Base-by-base conservation (phyloP, 1,140 invertebrate species). In the Episyrphus balteatus region DNA sequence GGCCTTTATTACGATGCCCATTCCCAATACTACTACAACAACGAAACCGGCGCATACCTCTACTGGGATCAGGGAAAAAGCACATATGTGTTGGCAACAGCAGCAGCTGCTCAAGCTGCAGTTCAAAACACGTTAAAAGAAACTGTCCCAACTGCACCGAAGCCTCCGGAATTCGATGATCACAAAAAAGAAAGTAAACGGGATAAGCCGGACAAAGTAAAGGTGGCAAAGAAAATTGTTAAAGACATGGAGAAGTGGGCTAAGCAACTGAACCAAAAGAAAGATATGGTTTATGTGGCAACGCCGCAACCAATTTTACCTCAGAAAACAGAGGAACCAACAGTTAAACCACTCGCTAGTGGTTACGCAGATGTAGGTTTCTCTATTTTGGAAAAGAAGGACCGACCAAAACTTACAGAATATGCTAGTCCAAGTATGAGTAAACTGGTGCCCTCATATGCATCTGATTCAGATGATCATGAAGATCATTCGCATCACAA, bases 191-290 rank as follows among this genome's bases (percentile, higher is more conserved):
- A 47, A 46, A 56, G 34, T 62, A 70, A 14, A 67, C 68, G 19
- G 54, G 53, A 42, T 68, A 73, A 51, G 68, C 72, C 42, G 44
- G 90, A 93, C 55, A 93, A 98, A 74, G 89, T 92, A 0, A 97
- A 96, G 73, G 91, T 95, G 13, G 95, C 95, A 1, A 96, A 97
- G 62, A 95, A 96, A 70, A 97, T 98, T 57, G 93, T 92, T 0
- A 97, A 97, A 72, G 86, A 93, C 59, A 93, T 93, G 90, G 88
- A 91, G 57, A 82, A 66, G 58, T 99, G 96, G 96, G 95, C 95
- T 0, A 93, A 97, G 62, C 92, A 89, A 7, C 72, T 97, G 44
- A 98, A 98, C 70, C 92, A 97, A 61, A 92, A 94, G 71, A 98
- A 98, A 70, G 92, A 97, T 57, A 84, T 62, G 37, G 61, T 56